Base-by-base conservation (phyloP, 2,797 vertebrate species). In the Cuniculus paca region DNA sequence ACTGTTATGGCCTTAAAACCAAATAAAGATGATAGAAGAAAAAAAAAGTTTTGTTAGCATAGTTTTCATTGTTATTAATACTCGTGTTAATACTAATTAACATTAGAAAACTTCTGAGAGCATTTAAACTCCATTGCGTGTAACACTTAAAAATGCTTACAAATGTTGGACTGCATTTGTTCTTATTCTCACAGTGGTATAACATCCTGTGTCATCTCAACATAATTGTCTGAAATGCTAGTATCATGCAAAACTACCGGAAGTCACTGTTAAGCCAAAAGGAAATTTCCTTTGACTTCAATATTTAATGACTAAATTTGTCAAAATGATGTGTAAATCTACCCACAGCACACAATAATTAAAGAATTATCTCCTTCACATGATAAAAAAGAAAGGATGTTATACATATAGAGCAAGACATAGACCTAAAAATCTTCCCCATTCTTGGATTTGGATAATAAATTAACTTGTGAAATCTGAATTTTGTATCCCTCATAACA, bases 401-500 rank as follows among this genome's bases (percentile, higher is more conserved):
- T 24, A 75, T 34, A 60, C 3, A 79, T 58, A 1, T 28, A 13
- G 19, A 70, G 13, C 45, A 7, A 48, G 28, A 90, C 19, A 92
- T 2, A 95, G 10, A 42, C 28, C 61, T 68, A 16, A 77, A 92
- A 81, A 72, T 31, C 54, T 74, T 58, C 39, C 50, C n/a, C 36
- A 14, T 77, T 42, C 14, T 52, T 5, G 17, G 28, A 28, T n/a
- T 52, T 39, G 1, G 48, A 39, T 81, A 39, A 56, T 58, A 52
- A 86, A 80, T 60, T 80, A 60, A 86, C 31, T 96, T 68, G 24
- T 68, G n/a, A n/a, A 94, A 83, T 75, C 13, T 6, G 48, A 90
- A 89, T 56, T 58, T 22, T 78, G 2, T 79, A 75, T 94, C 92
- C 19, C 10, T 31, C 36, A 34, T 61, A 78, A 68, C 17, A 74